These are phyloP conservation scores for Acromyrmex charruanus DNA, from an alignment of 1,140 invertebrate genomes.

Conservation along the genomic window DNA sequence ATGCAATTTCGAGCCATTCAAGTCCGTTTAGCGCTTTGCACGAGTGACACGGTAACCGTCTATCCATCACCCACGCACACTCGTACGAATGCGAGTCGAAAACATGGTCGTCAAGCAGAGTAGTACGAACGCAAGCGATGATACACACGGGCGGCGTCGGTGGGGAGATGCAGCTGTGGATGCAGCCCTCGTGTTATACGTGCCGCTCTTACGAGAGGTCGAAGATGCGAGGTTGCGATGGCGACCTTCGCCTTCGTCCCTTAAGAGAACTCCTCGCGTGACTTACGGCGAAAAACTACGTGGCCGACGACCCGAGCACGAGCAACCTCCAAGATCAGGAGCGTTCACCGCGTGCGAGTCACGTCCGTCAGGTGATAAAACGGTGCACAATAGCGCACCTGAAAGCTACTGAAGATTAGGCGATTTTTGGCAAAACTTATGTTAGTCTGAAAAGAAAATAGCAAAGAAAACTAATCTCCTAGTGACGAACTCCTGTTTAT, in stretches of 20 bases:
- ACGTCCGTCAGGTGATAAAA: constrained; percentile 74
- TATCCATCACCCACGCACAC: constrained; percentile 86
- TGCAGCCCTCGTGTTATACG: constrained; percentile 25
- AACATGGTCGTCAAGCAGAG: constrained; percentile 1
- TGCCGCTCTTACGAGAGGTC: constrained; percentile 41
- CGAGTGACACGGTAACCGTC: constrained; percentile 80
- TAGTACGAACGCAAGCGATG: constrained; percentile 17
- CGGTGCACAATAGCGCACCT: constrained; percentile 65
- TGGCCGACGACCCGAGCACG: constrained; percentile 56
- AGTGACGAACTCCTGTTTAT: background rate
- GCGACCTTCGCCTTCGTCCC: constrained; percentile 59
- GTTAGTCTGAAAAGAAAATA: background rate
- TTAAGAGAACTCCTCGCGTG: constrained; percentile 33
- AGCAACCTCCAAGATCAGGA: constrained; percentile 23
- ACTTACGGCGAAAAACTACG: constrained; percentile 41
- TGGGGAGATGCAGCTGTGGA: constrained; percentile 79
- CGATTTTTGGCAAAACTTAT: constrained; percentile 17
- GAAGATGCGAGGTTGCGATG: constrained; percentile 35
- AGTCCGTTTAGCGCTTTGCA: constrained; percentile 76
- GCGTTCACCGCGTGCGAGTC: constrained; percentile 31
- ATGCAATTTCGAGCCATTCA: constrained; percentile 75
- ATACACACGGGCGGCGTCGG: constrained; percentile 41
- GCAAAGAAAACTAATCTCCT: constrained; percentile 1
- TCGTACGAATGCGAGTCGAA: constrained; percentile 58
- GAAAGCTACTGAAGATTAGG: constrained; percentile 36